Evolutionary conservation across 2,797 vertebrate species (phyloP).

Genomic region (Acrossocheilus wenchowensis): DNA sequence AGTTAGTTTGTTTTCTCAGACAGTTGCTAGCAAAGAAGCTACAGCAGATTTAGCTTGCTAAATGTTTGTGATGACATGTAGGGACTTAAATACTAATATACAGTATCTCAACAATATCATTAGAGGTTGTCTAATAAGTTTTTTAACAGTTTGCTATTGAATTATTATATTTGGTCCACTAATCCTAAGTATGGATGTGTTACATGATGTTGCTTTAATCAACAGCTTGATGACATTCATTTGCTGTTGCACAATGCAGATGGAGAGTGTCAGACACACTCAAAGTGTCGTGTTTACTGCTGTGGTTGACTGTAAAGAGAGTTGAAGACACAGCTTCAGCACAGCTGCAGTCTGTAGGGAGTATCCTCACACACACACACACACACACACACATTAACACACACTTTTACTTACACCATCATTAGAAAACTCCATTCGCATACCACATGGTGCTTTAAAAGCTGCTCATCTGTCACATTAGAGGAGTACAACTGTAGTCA

Average conservation of each 20-base stretch:
- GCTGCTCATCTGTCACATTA: slow-evolving; percentile 47
- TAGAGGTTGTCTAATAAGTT: not conserved
- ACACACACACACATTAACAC: not conserved
- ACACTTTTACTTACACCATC: slow-evolving; percentile 15
- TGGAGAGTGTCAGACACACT: slow-evolving; percentile 10
- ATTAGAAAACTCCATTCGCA: slow-evolving; percentile 22
- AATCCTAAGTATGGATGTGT: not conserved
- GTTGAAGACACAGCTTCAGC: slow-evolving; percentile 2
- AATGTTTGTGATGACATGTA: not conserved
- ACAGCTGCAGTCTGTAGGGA: slow-evolving; percentile 31
- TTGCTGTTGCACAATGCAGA: slow-evolving; percentile 22
- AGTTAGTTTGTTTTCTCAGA: not conserved
- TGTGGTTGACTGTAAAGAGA: slow-evolving; percentile 16
- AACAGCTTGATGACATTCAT: slow-evolving; percentile 17
- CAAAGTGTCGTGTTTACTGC: slow-evolving; percentile 34
- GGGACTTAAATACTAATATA: not conserved
- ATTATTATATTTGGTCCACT: not conserved
- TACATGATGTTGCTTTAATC: slow-evolving; percentile 24
- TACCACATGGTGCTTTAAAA: slow-evolving; percentile 31
- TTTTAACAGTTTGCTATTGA: not conserved
- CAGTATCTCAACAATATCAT: not conserved
- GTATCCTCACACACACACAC: not conserved
- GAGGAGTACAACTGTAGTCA: not conserved
- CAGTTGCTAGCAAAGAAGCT: not conserved
- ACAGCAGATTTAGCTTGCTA: not conserved